Percentiles rank a stretch among this genome's conserved stretches.
These are phyloP conservation scores for Hydra vulgaris DNA, from an alignment of 30 jellyfish, hydroid and myxozoan genomes.

Conservation along the genomic window DNA sequence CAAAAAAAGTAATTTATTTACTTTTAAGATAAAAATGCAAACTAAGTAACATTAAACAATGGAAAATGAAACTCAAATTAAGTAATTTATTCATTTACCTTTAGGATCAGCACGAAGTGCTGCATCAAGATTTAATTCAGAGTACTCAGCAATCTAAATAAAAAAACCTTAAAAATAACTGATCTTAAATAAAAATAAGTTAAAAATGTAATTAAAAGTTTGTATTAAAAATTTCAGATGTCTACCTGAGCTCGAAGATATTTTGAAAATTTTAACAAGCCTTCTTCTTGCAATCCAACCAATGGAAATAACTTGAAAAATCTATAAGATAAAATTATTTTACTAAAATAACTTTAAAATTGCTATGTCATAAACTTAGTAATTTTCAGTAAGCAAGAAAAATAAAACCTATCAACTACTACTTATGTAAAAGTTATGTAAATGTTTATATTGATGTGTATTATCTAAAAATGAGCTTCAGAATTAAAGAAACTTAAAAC, in stretches of 20 bases:
- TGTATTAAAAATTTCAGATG: too few relatives aligned
- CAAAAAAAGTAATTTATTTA: too few relatives aligned
- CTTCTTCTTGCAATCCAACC: slow-evolving; percentile 84
- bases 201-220: background rate
- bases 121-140: slow-evolving; percentile 47
- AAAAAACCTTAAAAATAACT: background rate
- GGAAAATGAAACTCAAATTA: too few relatives aligned
- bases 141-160: slow-evolving; percentile 49
- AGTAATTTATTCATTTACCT: too few relatives aligned
- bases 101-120: slow-evolving; percentile 56
- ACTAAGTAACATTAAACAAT: too few relatives aligned
- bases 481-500: too few relatives aligned
- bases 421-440: background rate
- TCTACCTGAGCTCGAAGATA: slow-evolving; percentile 76
- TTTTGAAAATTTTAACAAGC: slow-evolving; percentile 63
- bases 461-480: too few relatives aligned
- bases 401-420: background rate
- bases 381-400: background rate
- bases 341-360: too few relatives aligned
- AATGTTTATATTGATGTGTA: too few relatives aligned
- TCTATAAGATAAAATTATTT: too few relatives aligned
- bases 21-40: too few relatives aligned
- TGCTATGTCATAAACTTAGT: background rate
- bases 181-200: background rate
- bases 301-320: slow-evolving; percentile 89